Conservation (phyloP, 1,140 invertebrate genomes). For the Muscidifurax raptorellus region DNA sequence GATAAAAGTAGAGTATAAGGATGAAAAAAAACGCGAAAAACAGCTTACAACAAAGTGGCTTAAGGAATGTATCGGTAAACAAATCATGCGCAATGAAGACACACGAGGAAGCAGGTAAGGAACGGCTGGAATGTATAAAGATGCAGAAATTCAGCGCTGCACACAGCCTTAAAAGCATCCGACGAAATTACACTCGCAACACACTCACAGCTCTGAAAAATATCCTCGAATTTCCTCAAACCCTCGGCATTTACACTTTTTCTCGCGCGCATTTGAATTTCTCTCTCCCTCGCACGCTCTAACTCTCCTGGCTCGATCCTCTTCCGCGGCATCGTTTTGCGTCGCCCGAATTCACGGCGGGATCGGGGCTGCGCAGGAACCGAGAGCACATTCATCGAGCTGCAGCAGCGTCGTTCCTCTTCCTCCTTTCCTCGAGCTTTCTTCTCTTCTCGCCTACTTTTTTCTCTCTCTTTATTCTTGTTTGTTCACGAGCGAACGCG, state of each 20-base stretch:
- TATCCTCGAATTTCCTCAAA: background rate
- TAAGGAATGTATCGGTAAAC: no score
- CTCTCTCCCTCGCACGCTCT: background rate
- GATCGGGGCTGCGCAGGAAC: background rate
- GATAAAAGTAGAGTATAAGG: background rate
- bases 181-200: background rate
- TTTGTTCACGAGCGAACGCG: background rate
- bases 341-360: background rate
- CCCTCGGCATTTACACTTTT: background rate
- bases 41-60: no score
- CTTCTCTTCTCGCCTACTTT: background rate
- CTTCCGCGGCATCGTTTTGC: background rate
- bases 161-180: background rate
- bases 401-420: background rate
- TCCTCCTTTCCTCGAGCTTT: background rate
- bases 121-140: background rate
- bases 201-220: slow-evolving; percentile 1
- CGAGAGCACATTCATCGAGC: background rate
- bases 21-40: background rate
- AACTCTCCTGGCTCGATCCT: background rate
- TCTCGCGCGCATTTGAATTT: background rate
- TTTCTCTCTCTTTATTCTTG: no score
- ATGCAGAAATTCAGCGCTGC: background rate
- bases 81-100: no score
- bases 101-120: no score